A percentile compares a stretch with the other conserved stretches of the same genome.
Evolutionary conservation across 2,888 invertebrate species (phyloP).

Genomic region (Perizoma flavofasciatum): DNA sequence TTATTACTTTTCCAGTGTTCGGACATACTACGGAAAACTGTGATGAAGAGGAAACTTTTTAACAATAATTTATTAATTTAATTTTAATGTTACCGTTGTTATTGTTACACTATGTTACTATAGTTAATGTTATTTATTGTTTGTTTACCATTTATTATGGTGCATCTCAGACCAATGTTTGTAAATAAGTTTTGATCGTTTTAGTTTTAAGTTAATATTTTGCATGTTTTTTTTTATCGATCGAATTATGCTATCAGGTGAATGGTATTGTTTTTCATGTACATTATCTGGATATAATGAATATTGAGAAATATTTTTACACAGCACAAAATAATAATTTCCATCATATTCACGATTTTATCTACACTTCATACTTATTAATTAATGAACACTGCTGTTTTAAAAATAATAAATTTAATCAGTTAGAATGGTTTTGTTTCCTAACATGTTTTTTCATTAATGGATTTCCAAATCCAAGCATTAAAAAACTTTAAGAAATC

Average conservation of each 20-base stretch:
- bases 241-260: constrained; percentile 53
- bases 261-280: constrained; percentile 69
- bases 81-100: constrained; percentile 78
- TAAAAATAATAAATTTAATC: constrained; percentile 41
- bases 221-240: constrained; percentile 65
- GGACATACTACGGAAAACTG: constrained; percentile 95
- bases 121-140: constrained; percentile 72
- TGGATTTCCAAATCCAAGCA: too few relatives aligned
- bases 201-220: constrained; percentile 57
- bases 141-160: constrained; percentile 61
- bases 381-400: constrained; percentile 55
- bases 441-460: background rate
- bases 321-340: constrained; percentile 60
- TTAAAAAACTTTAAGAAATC: too few relatives aligned
- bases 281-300: constrained; percentile 77
- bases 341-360: constrained; percentile 75
- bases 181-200: constrained; percentile 70
- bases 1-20: constrained; percentile 87
- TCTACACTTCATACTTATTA: constrained; percentile 46
- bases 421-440: background rate
- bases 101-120: constrained; percentile 69
- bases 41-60: constrained; percentile 93
- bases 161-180: constrained; percentile 57
- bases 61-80: constrained; percentile 68
- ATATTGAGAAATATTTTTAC: constrained; percentile 65